These are phyloP conservation scores for Atopsyche davidsoni DNA, from an alignment of 1,140 invertebrate genomes.

Conservation along the genomic window DNA sequence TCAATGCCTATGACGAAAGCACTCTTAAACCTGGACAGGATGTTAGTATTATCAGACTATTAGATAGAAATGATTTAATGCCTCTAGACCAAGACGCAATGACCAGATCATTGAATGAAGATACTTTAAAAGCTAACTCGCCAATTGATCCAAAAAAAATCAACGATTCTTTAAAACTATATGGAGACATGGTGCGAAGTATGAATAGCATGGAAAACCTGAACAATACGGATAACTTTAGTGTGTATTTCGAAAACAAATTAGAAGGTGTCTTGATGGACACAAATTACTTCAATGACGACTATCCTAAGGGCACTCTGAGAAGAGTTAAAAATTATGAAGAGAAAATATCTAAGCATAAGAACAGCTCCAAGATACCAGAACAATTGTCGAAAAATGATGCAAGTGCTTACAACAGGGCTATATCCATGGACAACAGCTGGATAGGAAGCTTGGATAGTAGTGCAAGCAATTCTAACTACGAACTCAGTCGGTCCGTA, in stretches of 20 bases:
- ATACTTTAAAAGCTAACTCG: conserved; percentile 41
- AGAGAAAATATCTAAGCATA: conserved; percentile 20
- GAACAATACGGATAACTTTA: conserved; percentile 24
- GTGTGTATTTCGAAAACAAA: conserved; percentile 28
- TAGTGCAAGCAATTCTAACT: conserved; percentile 22
- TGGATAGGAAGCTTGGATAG: conserved; percentile 46
- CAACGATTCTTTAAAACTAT: conserved; percentile 42
- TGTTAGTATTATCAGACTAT: conserved; percentile 26
- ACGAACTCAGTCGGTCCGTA: conserved; percentile 56
- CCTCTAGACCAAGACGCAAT: conserved; percentile 27
- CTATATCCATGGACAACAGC: conserved; percentile 43
- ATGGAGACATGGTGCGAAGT: conserved; percentile 34
- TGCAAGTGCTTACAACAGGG: conserved; percentile 34
- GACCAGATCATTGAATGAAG: conserved; percentile 36
- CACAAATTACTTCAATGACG: conserved; percentile 22
- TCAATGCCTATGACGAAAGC: conserved; percentile 21
- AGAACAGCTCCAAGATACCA: conserved; percentile 7
- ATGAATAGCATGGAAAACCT: conserved; percentile 15
- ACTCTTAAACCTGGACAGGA: conserved; percentile 23
- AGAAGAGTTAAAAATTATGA: conserved; percentile 30
- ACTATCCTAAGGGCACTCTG: conserved; percentile 22
- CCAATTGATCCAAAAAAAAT: conserved; percentile 46
- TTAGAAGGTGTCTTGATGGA: conserved; percentile 18
- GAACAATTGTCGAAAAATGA: conserved; percentile 19
- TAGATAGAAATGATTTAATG: conserved; percentile 28